These are phyloP conservation scores for Diadegma fenestrale DNA, from an alignment of 2,888 invertebrate genomes.

Conservation along the genomic window DNA sequence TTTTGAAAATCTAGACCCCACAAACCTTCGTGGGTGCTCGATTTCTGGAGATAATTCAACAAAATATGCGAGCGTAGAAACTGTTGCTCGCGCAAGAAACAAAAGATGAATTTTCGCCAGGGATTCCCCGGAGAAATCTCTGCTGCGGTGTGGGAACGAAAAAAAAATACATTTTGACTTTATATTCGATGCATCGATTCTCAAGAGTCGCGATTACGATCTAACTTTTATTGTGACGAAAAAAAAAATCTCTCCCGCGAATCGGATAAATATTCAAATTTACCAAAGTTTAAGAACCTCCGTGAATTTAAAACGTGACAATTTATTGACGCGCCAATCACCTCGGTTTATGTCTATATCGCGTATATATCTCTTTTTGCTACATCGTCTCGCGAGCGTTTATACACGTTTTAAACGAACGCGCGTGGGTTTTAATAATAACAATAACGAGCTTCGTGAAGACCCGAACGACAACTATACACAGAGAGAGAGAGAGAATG, in stretches of 20 bases:
- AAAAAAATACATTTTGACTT: neutral
- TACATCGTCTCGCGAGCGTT: neutral
- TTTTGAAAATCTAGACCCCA: slow-evolving; percentile 58
- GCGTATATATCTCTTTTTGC: neutral
- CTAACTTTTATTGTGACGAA: neutral
- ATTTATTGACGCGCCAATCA: slow-evolving; percentile 43
- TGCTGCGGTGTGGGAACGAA: neutral
- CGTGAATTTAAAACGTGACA: slow-evolving; percentile 36
- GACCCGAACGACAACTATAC: slow-evolving; percentile 49
- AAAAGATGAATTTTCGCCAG: neutral
- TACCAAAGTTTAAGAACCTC: neutral
- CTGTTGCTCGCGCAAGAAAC: neutral
- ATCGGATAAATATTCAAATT: slow-evolving; percentile 5
- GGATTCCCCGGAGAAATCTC: neutral
- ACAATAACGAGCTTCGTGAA: slow-evolving; percentile 46
- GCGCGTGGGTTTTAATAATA: slow-evolving; percentile 51
- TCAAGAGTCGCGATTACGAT: neutral
- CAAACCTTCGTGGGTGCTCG: slow-evolving; percentile 38
- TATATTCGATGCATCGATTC: neutral
- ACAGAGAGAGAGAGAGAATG: slow-evolving; percentile 19
- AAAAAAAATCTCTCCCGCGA: neutral
- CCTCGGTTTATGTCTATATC: slow-evolving; percentile 29
- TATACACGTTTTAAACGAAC: slow-evolving; percentile 11
- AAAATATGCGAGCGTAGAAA: neutral
- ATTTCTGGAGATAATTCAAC: neutral